Conservation (phyloP, 1,140 invertebrate genomes). For the Drosophila repletoides region DNA sequence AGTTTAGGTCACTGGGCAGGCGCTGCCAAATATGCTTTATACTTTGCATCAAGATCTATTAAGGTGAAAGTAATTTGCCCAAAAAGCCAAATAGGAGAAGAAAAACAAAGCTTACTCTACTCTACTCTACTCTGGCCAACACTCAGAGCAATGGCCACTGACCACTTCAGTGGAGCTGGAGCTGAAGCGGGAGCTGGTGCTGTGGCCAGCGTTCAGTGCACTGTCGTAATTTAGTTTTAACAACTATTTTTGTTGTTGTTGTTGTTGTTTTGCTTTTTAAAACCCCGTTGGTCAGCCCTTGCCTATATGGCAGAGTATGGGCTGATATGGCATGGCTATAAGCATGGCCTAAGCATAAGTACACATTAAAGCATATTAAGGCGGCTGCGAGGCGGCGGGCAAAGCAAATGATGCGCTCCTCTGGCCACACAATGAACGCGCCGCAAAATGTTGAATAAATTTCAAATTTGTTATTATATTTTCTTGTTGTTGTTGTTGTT, state of each 20-base stretch:
- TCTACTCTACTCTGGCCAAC: constrained; percentile 41
- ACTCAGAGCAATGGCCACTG: constrained; percentile 24
- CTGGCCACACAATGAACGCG: constrained; percentile 66
- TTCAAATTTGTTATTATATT: constrained; percentile 75
- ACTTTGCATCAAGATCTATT: constrained; percentile 20
- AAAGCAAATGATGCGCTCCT: constrained; percentile 73
- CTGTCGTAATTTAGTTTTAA: constrained; percentile 71
- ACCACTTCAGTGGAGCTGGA: constrained; percentile 21
- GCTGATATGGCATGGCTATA: neutral
- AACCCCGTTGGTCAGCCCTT: constrained; percentile 67
- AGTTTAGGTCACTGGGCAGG: constrained; percentile 75
- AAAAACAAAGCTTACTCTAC: too few relatives aligned
- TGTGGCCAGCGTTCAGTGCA: constrained; percentile 57
- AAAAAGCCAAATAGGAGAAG: constrained; percentile 30
- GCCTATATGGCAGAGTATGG: too few relatives aligned
- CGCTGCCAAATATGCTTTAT: too few relatives aligned
- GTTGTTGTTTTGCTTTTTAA: too few relatives aligned
- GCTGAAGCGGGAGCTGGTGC: neutral
- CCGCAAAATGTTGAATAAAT: constrained; percentile 67
- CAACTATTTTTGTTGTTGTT: constrained; percentile 51
- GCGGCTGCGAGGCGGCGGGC: constrained; percentile 45
- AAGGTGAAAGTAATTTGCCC: constrained; percentile 48
- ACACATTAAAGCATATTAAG: constrained; percentile 80
- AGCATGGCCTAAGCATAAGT: constrained; percentile 58
- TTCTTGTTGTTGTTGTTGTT: neutral